phyloP scores from a whole-genome alignment of 2,797 vertebrate genomes.

The Yasuhikotakia modesta region DNA sequence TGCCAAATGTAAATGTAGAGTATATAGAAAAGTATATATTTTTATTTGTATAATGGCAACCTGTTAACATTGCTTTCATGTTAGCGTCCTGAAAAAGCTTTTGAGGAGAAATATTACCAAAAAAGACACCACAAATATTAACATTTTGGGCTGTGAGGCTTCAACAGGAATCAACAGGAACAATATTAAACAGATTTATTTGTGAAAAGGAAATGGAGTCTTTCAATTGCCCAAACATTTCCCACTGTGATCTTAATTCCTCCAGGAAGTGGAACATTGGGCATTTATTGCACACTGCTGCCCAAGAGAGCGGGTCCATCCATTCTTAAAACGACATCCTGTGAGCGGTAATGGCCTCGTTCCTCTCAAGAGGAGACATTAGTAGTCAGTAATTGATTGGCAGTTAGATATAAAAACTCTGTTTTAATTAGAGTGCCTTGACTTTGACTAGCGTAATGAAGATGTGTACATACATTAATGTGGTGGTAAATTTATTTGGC shows the following conservation, averaged over 20 bases:
- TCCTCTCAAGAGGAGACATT: constrained; percentile 52
- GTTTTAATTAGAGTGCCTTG: constrained; percentile 64
- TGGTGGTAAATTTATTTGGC: constrained; percentile 52
- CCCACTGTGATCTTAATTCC: constrained; percentile 5
- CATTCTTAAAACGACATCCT: constrained; percentile 49
- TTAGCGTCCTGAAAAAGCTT: neutral
- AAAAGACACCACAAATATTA: neutral
- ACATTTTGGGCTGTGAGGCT: neutral
- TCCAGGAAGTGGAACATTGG: constrained; percentile 1
- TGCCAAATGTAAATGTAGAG: too few relatives aligned
- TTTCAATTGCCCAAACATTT: constrained; percentile 16
- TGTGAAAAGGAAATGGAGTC: neutral
- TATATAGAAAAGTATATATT: too few relatives aligned
- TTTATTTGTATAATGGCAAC: too few relatives aligned
- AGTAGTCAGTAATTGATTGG: constrained; percentile 63
- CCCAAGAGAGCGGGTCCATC: constrained; percentile 39
- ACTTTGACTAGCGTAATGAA: constrained; percentile 61
- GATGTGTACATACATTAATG: constrained; percentile 56
- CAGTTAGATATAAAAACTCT: constrained; percentile 64
- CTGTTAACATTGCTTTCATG: too few relatives aligned
- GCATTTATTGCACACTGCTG: constrained; percentile 27
- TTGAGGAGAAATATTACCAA: neutral
- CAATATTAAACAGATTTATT: neutral
- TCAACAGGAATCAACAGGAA: neutral
- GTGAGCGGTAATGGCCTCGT: constrained; percentile 56